Base-by-base conservation (phyloP, 92 coral and sea anemone species). In the Actinernus sp. region DNA sequence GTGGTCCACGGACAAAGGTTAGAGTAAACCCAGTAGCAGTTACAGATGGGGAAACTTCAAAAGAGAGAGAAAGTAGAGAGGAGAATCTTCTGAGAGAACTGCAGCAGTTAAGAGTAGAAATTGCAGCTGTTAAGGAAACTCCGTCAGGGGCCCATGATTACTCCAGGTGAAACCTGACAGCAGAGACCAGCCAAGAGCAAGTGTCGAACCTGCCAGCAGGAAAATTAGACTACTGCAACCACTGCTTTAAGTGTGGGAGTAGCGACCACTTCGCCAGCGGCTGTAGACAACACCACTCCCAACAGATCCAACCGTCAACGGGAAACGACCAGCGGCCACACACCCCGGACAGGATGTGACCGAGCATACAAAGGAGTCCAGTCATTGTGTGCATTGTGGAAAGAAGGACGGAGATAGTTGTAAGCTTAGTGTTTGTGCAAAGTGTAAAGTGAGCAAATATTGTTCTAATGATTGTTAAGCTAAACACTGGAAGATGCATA, bases 331-430 rank as follows among this genome's bases (percentile, higher is more conserved):
- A 3, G 53, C 63, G 58, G 72, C 44, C 40, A 53, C 75, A 39
- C 54, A 80, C 74, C 46, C 33, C 63, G 79, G 82, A 72, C 88
- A 81, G 88, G 82, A 60, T 36, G 82, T 51, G 63, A 39, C 81
- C 74, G 76, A 30, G 45, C 54, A 63, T n/a, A n/a, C n/a, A 17
- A 24, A 64, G 30, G 56, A 48, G 74, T 67, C 83, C 82, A 57
- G 46, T 39, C 67, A 40, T 55, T 50, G 71, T 36, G 39, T 57
- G 73, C 56, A 65, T 38, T 71, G 73, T 62, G 65, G 73, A 61
- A 61, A 45, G 65, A 54, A 61, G 49, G 58, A 59, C n/a, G 39
- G 55, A 26, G 53, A 12, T 41, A 16, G 27, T 24, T 17, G 22
- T 17, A 52, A 12, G 31, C 32, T 22, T 11, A 22, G 59, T 24